Evolutionary conservation across 2,888 invertebrate species (phyloP), one percentile per base, ranked within the genome.

Genomic region (Arrhopalites spinosus): DNA sequence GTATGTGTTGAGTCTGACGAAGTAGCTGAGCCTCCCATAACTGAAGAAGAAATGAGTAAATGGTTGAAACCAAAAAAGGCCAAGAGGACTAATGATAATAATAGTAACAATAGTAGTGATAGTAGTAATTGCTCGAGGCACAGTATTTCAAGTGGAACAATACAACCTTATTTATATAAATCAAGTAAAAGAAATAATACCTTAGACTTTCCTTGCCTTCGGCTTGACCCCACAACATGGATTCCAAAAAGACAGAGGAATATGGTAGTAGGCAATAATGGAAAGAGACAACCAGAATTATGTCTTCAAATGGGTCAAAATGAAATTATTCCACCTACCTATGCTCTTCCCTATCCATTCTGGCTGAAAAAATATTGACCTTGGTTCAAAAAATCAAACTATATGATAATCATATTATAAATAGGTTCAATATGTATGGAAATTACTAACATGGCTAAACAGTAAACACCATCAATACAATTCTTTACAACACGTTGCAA

Each of bases 171-270:
- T 47, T 25, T 43, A 43, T 27, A 63, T n/a, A 72, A 72, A 29
- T 72, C 72, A 45, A 63, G 27, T 20, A 23, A 13, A 2, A 68
- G 11, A 43, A 71, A 25, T 17, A 30, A 61, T 36, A 23, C 20
- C 17, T 61, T 82, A 3, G 81, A 81, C 61, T 82, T 81, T 53
- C 82, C 82, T 15, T 79, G 80, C 59, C 77, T 82, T 43, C 64
- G 59, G 45, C 73, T 78, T 53, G 79, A 79, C 27, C 70, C 80
- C 0, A 75, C 73, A 27, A 74, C 71, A n/a, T 82, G 82, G 82
- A 68, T 81, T 25, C 78, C 70, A 25, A 81, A 80, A 61, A 59
- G 72, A n/a, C 43, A 61, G 29, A 61, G 20, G 63, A 68, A 64
- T 30, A n/a, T 64, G 25, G n/a, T 29, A 15, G n/a, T 23, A 43